These are phyloP conservation scores for Tringa solitaria DNA, from an alignment of 2,113 vertebrate genomes.

Conservation along the genomic window DNA sequence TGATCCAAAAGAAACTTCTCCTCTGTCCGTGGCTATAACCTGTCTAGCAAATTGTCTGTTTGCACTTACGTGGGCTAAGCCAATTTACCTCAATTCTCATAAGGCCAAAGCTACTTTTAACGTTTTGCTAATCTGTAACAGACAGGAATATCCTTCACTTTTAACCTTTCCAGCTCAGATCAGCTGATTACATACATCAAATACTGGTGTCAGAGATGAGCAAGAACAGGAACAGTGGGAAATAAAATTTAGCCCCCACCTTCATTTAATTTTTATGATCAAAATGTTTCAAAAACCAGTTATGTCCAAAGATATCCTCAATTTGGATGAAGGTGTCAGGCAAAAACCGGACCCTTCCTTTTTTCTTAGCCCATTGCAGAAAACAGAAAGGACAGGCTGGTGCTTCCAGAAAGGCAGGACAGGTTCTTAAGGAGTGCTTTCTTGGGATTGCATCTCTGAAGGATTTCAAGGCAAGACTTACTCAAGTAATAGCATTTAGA, in stretches of 20 bases:
- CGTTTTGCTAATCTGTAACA: conserved; percentile 30
- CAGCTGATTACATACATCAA: conserved; percentile 23
- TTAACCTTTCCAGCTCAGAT: conserved; percentile 41
- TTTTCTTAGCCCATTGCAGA: neutral
- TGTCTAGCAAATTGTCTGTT: neutral
- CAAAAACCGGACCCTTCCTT: neutral
- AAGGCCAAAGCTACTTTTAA: conserved; percentile 17
- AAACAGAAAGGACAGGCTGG: neutral
- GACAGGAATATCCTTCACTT: conserved; percentile 49
- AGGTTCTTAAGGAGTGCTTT: neutral
- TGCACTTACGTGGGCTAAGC: neutral
- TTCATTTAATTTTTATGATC: conserved; percentile 53
- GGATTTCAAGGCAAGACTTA: neutral
- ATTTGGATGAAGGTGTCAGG: neutral
- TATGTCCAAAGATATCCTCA: conserved; percentile 6
- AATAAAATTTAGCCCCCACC: conserved; percentile 39
- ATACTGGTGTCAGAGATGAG: neutral
- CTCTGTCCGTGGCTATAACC: neutral
- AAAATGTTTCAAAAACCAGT: conserved; percentile 36
- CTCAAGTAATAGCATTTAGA: neutral
- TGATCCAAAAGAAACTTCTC: neutral
- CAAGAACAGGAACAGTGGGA: conserved; percentile 14
- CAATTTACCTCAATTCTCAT: conserved; percentile 27
- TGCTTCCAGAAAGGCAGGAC: neutral
- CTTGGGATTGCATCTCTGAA: neutral